Evolutionary conservation across 2,113 vertebrate species (phyloP).

Genomic region (Girardinichthys multiradiatus): DNA sequence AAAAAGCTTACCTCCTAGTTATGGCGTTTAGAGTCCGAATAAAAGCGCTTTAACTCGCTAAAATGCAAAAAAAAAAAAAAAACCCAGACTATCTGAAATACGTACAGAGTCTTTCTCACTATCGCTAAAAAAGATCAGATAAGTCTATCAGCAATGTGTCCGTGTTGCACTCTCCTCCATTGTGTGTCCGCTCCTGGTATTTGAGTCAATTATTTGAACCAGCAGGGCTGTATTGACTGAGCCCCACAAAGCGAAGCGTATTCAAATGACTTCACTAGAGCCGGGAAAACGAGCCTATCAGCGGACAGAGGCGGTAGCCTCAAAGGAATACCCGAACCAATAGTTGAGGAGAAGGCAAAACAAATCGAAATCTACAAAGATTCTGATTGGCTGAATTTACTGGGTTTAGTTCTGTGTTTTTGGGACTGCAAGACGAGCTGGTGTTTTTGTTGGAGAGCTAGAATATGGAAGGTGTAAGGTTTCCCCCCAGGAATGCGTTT

Average conservation of each 20-base stretch:
- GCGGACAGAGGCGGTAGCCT: conserved; percentile 26
- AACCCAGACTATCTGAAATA: not conserved
- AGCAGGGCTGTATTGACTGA: conserved; percentile 30
- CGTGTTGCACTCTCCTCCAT: conserved; percentile 34
- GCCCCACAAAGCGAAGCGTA: conserved; percentile 64
- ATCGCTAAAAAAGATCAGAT: not conserved
- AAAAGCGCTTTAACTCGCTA: not conserved
- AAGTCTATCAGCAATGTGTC: conserved; percentile 31
- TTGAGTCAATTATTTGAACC: conserved; percentile 55
- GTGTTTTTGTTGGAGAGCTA: conserved; percentile 60
- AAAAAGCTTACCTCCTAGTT: conserved; percentile 42
- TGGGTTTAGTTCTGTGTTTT: conserved; percentile 38
- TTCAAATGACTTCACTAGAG: conserved; percentile 73
- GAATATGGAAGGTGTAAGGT: conserved; percentile 63
- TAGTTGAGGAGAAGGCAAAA: conserved; percentile 6
- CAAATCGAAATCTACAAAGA: conserved; percentile 56
- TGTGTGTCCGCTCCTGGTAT: conserved; percentile 32
- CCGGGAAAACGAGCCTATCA: conserved; percentile 75
- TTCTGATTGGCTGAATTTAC: conserved; percentile 67
- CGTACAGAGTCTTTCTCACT: conserved; percentile 8
- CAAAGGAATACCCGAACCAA: conserved; percentile 41
- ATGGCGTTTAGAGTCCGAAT: conserved; percentile 21
- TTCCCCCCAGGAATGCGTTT: conserved; percentile 64
- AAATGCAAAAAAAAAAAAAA: conserved; percentile 1
- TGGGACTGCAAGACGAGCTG: conserved; percentile 13